Evolutionary conservation across 92 coral and sea anemone genomes (phyloP).

Genomic region (Zoanthus sociatus): DNA sequence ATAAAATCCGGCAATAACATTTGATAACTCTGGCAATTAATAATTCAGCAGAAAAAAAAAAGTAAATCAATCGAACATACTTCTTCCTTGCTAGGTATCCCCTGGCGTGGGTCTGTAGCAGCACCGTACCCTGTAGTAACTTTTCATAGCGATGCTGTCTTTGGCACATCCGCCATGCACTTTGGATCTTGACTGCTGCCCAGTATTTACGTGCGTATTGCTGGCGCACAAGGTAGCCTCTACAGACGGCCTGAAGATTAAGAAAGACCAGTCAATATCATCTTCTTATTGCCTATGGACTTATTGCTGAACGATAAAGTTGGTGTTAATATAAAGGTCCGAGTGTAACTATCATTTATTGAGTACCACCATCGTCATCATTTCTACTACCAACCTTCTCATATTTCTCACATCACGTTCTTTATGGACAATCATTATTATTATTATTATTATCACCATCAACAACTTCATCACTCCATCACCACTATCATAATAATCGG

Average conservation of each 20-base stretch:
- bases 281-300: background rate
- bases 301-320: background rate
- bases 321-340: background rate
- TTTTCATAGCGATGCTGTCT: conserved; percentile 73
- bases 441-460: background rate
- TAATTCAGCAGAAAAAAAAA: too few species aligned
- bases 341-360: background rate
- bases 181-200: conserved; percentile 90
- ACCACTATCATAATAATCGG: background rate
- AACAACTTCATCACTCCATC: background rate
- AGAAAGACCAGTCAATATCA: background rate
- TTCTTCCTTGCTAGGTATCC: conserved; percentile 79
- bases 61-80: conserved; percentile 40
- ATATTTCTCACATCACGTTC: background rate
- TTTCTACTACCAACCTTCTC: background rate
- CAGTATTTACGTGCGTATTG: conserved; percentile 64
- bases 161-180: conserved; percentile 83
- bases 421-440: background rate
- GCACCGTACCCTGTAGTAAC: conserved; percentile 60
- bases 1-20: background rate
- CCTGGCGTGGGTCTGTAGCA: conserved; percentile 71
- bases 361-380: background rate
- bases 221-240: conserved; percentile 79
- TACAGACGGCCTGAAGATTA: conserved; percentile 66
- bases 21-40: background rate